phyloP scores from a whole-genome alignment of 2,113 vertebrate genomes.

The Zosterops hypoxanthus region DNA sequence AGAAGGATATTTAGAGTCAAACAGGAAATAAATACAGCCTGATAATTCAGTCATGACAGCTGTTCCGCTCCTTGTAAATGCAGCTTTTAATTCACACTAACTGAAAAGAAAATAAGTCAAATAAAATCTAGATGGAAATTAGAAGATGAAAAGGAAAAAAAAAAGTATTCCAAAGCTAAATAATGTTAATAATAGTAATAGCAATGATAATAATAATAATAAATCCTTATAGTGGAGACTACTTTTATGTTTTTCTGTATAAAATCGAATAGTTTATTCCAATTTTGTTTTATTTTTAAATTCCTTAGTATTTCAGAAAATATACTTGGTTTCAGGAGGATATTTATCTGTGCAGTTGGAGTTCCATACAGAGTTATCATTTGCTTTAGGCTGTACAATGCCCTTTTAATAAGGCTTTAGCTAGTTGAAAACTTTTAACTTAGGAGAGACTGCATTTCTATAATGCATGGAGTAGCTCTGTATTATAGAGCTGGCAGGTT shows the following conservation, averaged over 20 bases:
- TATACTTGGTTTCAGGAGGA: background rate
- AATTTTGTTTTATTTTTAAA: background rate
- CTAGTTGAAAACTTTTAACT: background rate
- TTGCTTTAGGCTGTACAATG: background rate
- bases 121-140: background rate
- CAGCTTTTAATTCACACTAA: background rate
- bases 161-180: background rate
- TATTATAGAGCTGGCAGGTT: background rate
- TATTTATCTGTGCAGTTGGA: background rate
- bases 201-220: background rate
- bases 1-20: conserved; percentile 41
- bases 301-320: background rate
- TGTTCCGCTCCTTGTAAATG: background rate
- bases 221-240: background rate
- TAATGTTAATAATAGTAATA: background rate
- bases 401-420: background rate
- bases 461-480: background rate
- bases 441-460: background rate
- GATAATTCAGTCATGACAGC: conserved; percentile 23
- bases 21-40: conserved; percentile 38
- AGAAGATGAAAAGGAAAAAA: background rate
- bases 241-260: background rate
- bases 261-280: background rate
- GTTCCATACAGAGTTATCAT: background rate
- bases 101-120: background rate